A percentile compares a stretch with the other conserved stretches of the same genome.
Evolutionary conservation across 2,113 vertebrate species (phyloP).

Genomic region (Dendrocopos noguchii): DNA sequence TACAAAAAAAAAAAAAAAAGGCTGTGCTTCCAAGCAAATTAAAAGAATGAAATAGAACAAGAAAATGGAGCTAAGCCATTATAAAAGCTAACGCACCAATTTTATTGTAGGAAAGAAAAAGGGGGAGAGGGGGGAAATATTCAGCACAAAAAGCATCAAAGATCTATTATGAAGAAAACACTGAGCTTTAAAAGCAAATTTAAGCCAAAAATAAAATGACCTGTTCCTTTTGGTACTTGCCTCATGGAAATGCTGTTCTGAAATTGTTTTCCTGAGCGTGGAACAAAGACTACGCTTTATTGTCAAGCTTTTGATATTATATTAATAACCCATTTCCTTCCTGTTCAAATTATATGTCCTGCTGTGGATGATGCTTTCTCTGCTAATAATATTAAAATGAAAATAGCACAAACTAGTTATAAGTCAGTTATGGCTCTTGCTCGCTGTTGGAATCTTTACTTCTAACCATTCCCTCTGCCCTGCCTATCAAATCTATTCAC

Average conservation of each 20-base stretch:
- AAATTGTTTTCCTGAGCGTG: not conserved
- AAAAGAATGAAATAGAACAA: not conserved
- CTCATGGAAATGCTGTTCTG: not conserved
- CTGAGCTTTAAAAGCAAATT: not conserved
- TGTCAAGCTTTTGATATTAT: not conserved
- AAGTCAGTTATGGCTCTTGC: not conserved
- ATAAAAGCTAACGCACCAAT: not conserved
- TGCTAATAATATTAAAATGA: not conserved
- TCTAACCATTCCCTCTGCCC: not conserved
- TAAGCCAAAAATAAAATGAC: not conserved
- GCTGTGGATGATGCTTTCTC: not conserved
- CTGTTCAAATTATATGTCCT: not conserved
- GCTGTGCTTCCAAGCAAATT: not conserved
- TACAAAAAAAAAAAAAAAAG: slow-evolving; percentile 12
- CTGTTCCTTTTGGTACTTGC: not conserved
- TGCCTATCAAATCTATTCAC: not conserved
- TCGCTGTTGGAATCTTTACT: not conserved
- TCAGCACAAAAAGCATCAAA: not conserved
- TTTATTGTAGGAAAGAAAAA: not conserved
- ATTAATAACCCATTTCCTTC: not conserved
- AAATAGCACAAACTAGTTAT: not conserved
- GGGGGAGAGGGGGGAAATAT: not conserved
- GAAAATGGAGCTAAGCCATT: not conserved
- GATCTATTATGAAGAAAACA: not conserved
- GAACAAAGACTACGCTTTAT: not conserved